These are phyloP conservation scores for Drosophila parvula DNA, from an alignment of 1,140 invertebrate genomes.

Conservation along the genomic window DNA sequence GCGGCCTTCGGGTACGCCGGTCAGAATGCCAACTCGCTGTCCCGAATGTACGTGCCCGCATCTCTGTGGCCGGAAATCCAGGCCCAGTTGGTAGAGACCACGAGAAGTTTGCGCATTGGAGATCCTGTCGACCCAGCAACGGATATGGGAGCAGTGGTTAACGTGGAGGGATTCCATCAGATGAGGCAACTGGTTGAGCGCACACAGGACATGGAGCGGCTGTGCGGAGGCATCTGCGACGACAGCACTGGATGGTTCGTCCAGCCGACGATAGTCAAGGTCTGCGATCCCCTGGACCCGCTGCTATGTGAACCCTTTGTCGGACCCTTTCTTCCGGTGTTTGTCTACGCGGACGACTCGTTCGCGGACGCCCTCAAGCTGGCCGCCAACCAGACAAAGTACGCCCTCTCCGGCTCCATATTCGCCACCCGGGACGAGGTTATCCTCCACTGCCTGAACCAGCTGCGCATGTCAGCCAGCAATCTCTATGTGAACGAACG, in stretches of 20 bases:
- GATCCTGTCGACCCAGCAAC: conserved; percentile 91
- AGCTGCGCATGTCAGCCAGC: conserved; percentile 93
- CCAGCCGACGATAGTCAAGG: conserved; percentile 96
- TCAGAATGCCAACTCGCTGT: conserved; percentile 99
- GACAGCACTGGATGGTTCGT: conserved; percentile 95
- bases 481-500: conserved; percentile 99
- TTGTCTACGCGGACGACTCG: conserved; percentile 92
- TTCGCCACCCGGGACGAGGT: conserved; percentile 94
- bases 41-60: conserved; percentile 96
- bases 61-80: conserved; percentile 90
- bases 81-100: conserved; percentile 13
- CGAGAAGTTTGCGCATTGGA: conserved; percentile 90
- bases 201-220: conserved; percentile 91
- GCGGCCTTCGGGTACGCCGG: conserved; percentile 97
- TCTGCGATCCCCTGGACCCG: conserved; percentile 92
- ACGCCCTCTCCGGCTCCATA: conserved; percentile 96
- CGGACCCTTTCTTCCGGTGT: conserved; percentile 95
- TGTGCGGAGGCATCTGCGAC: conserved; percentile 95
- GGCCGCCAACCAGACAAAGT: conserved; percentile 91
- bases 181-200: conserved; percentile 95
- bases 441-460: conserved; percentile 89
- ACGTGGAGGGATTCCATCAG: conserved; percentile 93
- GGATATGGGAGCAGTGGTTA: conserved; percentile 97
- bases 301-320: conserved; percentile 98
- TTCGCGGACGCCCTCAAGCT: conserved; percentile 84